Base-by-base conservation (phyloP, 2,797 vertebrate genomes). In the Pseudochaenichthys georgianus region DNA sequence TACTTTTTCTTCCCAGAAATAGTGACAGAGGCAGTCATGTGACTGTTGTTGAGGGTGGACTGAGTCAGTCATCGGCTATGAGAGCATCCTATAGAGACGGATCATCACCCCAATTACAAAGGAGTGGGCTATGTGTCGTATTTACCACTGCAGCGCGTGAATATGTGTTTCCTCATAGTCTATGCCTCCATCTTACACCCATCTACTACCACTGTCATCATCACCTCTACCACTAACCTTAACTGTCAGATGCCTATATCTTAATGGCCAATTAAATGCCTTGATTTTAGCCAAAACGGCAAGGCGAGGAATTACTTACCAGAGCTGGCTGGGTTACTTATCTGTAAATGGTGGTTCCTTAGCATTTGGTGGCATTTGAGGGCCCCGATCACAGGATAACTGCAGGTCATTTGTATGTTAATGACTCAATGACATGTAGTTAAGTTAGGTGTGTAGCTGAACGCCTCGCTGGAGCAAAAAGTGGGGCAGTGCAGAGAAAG, bases 351-450 rank as follows among this genome's bases (percentile, higher is more conserved):
- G 90, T 83, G 82, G 87, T 92, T 93, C 90, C 82, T 93, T 94
- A 93, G 94, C 94, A 93, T 95, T 95, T 91, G 92, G 90, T 95
- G 95, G 92, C 93, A 95, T 95, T 96, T 95, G 86, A 87, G 73
- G 85, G 87, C 82, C 83, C 65, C 64, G 83, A 92, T 93, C 89
- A 88, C 90, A 70, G 88, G 89, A 92, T 94, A 92, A 94, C 90
- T 93, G 90, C 86, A 75, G 89, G 90, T 94, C 94, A 90, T 95
- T 93, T 95, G 93, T 94, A 96, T 95, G 94, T 93, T 94, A 95
- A 95, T 95, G 87, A 84, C 78, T 94, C 88, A 78, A 87, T 93
- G 89, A 88, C 84, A 94, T 92, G 89, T 90, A 90, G 85, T 94
- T 90, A 91, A 92, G 81, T 91, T 83, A 87, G 87, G 87, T 91